Evolutionary conservation across 1,140 invertebrate genomes (phyloP), one percentile per base, ranked within the genome.

Genomic region (Saccostrea echinata): DNA sequence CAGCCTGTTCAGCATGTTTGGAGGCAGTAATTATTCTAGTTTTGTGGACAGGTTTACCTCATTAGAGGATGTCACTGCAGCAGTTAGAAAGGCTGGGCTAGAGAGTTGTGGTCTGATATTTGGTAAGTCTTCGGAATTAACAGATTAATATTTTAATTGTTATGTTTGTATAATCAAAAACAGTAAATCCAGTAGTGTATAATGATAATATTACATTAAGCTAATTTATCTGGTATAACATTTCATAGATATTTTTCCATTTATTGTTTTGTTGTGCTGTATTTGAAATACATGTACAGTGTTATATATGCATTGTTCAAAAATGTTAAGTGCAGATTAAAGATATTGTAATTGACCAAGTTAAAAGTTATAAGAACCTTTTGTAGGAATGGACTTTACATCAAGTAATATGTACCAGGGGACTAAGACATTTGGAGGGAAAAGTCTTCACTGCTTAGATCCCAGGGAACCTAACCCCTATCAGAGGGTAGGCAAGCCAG

Each of bases 351-450:
- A 61, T n/a, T 61, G 18, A 61, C 16, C 55, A 21, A 18, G 8
- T 61, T 61, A 6, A 57, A 21, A 21, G n/a, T 61, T 18, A 61
- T n/a, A 61, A 61, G 33, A 52, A 21, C 51, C n/a, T 83, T 43
- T 83, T 83, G 81, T 83, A 94, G 93, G 95, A 21, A 94, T 96
- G 68, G 95, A 96, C 90, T 96, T 95, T 91, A 96, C 95, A 51
- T 95, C 95, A 82, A 95, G 94, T 83, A 96, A 96, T 91, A 94
- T 95, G 86, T 86, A 91, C n/a, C 93, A 94, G 85, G 93, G 93
- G 3, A 91, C 90, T 51, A 90, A 87, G 80, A 93, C 93, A 27
- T 94, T 93, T 90, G 91, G 91, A n/a, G 92, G 91, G 11, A 91
- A 90, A 90, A 92, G 90, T 80, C 87, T 94, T 13, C 93, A 94